Base-by-base conservation (phyloP, 1,140 invertebrate species). In the Piezodorus guildinii region DNA sequence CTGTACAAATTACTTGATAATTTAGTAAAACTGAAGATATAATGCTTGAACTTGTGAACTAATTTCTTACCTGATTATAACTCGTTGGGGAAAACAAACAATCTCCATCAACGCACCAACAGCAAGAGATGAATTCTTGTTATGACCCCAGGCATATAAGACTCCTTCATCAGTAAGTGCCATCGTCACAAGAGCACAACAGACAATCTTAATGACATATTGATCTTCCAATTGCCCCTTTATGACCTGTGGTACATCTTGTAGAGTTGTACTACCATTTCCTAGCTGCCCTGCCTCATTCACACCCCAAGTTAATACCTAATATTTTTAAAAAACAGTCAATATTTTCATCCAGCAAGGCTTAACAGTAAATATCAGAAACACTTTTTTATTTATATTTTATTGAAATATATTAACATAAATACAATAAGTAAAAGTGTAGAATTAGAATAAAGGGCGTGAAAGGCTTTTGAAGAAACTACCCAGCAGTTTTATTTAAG, bases 291-390 rank as follows among this genome's bases (percentile, higher is more conserved):
- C 58, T 8, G 21, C 25, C 12, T 39, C 30, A 43, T 60, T 60
- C 6, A 15, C 25, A 17, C 58, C 58, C 58, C 58, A 60, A 17
- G 30, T 2, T 10, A 43, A 60, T 16, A 60, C 58, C 58, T 60
- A 15, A 60, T 8, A 58, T 49, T 5, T 46, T 46, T 3, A 4
- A 46, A 46, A n/a, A n/a, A n/a, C n/a, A 46, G 3, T 49, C 17
- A 21, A 6, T 19, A 49, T 49, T 10, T 49, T 19, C 5, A 19
- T 3, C 3, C 5, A 4, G 17, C 16, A 49, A 49, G 17, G n/a
- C 5, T 49, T 19, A 10, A 5, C 46, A 17, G 12, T 4, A 39
- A 1, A 39, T 39, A 10, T 39, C n/a, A n/a, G n/a, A n/a, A n/a
- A n/a, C n/a, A n/a, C n/a, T n/a, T n/a, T n/a, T n/a, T n/a, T n/a